Conservation (phyloP, 2,797 vertebrate genomes). For the Podarcis siculus region DNA sequence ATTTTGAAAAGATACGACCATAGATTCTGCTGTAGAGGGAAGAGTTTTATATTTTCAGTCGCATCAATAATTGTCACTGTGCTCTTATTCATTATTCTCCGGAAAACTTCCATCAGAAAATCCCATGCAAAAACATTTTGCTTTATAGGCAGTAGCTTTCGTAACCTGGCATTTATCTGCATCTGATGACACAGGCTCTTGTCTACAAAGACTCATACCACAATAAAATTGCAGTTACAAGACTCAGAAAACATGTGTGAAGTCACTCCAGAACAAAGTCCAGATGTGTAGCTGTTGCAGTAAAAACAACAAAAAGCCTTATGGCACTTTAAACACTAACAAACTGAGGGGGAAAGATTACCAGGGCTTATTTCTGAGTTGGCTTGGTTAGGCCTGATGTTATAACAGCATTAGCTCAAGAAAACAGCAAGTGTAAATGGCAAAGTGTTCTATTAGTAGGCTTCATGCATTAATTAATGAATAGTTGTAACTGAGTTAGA, state of each 20-base stretch:
- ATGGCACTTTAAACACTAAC: background rate
- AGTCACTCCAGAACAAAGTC: background rate
- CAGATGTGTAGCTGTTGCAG: background rate
- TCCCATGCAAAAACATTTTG: background rate
- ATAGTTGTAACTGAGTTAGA: conserved; percentile 7
- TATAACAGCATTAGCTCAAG: background rate
- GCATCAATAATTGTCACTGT: background rate
- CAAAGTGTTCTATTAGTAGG: background rate
- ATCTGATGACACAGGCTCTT: background rate
- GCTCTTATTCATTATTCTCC: background rate
- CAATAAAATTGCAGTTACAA: background rate
- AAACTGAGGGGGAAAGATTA: background rate
- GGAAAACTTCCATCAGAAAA: background rate
- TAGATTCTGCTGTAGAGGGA: background rate
- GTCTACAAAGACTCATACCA: background rate
- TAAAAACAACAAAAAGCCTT: background rate
- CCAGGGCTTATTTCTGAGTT: background rate
- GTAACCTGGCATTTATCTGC: background rate
- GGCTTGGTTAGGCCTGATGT: background rate
- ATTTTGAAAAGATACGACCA: background rate
- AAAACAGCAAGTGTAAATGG: background rate
- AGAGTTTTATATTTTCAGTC: background rate
- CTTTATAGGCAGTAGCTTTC: background rate
- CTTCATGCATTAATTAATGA: conserved; percentile 1
- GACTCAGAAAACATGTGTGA: background rate